These are phyloP conservation scores for Leptocoma aspasia DNA, from an alignment of 2,113 vertebrate species.

Conservation along the genomic window DNA sequence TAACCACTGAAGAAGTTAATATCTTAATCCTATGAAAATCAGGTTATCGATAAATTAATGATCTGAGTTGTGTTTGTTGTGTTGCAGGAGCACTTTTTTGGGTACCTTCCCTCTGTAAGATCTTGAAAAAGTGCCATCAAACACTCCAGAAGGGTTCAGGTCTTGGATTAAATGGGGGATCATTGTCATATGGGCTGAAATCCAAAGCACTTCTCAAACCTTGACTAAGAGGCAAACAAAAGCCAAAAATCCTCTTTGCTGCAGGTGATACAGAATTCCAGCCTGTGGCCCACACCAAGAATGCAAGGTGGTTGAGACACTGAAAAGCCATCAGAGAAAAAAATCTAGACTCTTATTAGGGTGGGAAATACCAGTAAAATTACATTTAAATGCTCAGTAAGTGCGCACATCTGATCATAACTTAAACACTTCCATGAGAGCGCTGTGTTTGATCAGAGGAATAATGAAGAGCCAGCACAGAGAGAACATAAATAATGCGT, in stretches of 20 bases:
- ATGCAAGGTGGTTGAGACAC: background rate
- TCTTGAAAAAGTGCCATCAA: background rate
- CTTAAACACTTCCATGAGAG: background rate
- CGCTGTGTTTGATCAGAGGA: background rate
- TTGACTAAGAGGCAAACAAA: background rate
- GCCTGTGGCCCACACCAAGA: background rate
- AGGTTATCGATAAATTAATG: background rate
- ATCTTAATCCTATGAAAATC: background rate
- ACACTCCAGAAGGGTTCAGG: background rate
- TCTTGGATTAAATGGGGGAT: background rate
- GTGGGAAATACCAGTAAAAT: background rate
- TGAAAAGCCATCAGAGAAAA: background rate
- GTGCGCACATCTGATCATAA: background rate
- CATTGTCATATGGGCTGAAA: background rate
- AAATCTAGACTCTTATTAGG: background rate
- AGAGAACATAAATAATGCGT: background rate
- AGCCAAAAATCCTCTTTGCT: background rate
- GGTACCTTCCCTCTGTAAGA: background rate
- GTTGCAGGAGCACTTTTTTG: background rate
- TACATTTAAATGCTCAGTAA: background rate
- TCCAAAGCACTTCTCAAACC: background rate
- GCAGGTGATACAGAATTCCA: background rate
- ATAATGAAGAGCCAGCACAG: background rate
- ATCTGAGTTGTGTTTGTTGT: background rate
- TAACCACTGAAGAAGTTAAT: background rate